Evolutionary conservation across 2,113 vertebrate species (phyloP).

Genomic region (Percina caprodes): DNA sequence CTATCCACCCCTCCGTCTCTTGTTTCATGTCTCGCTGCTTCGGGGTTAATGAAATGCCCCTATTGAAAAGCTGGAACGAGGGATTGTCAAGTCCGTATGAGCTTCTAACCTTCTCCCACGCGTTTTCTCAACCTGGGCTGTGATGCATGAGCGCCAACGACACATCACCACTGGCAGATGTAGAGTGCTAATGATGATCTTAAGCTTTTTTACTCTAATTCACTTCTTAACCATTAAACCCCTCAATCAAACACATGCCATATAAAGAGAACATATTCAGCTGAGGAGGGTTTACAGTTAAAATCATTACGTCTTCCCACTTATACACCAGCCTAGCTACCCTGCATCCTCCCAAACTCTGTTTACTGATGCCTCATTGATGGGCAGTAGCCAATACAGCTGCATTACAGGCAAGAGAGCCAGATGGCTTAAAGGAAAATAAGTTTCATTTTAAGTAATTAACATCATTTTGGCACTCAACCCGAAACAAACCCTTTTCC

Average conservation of each 20-base stretch:
- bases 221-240: constrained; percentile 10
- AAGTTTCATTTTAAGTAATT: constrained; percentile 22
- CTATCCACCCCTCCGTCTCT: constrained; percentile 35
- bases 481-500: not conserved
- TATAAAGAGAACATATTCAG: not conserved
- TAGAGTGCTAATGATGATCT: constrained; percentile 18
- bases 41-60: constrained; percentile 75
- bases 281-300: not conserved
- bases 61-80: constrained; percentile 49
- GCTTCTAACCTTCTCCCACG: constrained; percentile 41
- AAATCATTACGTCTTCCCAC: not conserved
- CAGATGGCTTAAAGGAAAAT: constrained; percentile 27
- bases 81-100: constrained; percentile 54
- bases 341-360: constrained; percentile 13
- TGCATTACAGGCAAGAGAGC: constrained; percentile 9
- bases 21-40: constrained; percentile 60
- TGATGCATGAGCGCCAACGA: constrained; percentile 2
- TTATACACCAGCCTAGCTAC: not conserved
- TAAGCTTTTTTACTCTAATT: constrained; percentile 23
- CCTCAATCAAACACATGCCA: constrained; percentile 5
- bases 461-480: constrained; percentile 1
- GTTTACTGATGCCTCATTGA: constrained; percentile 27
- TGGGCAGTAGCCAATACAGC: constrained; percentile 26
- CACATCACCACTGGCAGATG: constrained; percentile 8
- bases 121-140: constrained; percentile 34